Percentiles rank a stretch among this genome's conserved stretches.
Conservation (phyloP, 2,888 invertebrate genomes). For the Argyresthia goedartella region DNA sequence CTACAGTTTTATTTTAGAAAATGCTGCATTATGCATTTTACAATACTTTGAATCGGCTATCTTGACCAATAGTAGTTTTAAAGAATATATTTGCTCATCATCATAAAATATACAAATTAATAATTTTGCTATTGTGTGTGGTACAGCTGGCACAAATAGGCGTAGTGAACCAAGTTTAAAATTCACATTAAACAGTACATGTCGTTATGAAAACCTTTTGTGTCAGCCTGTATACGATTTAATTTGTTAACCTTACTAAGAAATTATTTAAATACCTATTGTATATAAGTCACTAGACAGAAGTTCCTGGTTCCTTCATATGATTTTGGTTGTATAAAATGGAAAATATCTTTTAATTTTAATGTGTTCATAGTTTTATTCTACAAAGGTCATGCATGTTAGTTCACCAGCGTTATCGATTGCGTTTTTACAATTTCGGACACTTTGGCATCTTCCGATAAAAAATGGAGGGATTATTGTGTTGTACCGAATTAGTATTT, state of each 20-base stretch:
- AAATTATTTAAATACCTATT: neutral
- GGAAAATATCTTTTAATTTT: neutral
- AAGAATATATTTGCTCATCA: conserved; percentile 47
- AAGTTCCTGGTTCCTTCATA: neutral
- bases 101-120: conserved; percentile 38
- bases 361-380: too few relatives aligned
- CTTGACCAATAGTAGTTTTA: conserved; percentile 61
- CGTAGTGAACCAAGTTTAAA: neutral
- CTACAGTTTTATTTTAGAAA: too few relatives aligned
- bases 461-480: too few relatives aligned
- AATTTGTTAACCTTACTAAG: neutral
- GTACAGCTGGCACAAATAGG: conserved; percentile 22
- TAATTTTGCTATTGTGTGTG: conserved; percentile 64
- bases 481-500: too few relatives aligned
- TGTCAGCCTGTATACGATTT: too few relatives aligned
- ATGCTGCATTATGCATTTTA: too few relatives aligned
- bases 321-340: neutral
- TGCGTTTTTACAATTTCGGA: too few relatives aligned
- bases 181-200: neutral
- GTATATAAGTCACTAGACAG: neutral
- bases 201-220: too few relatives aligned
- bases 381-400: too few relatives aligned
- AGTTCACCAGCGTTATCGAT: too few relatives aligned
- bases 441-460: too few relatives aligned
- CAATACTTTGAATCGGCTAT: conserved; percentile 15